Evolutionary conservation across 2,113 vertebrate species (phyloP), one percentile per base, ranked within the genome.

Genomic region (Carassius carassius): DNA sequence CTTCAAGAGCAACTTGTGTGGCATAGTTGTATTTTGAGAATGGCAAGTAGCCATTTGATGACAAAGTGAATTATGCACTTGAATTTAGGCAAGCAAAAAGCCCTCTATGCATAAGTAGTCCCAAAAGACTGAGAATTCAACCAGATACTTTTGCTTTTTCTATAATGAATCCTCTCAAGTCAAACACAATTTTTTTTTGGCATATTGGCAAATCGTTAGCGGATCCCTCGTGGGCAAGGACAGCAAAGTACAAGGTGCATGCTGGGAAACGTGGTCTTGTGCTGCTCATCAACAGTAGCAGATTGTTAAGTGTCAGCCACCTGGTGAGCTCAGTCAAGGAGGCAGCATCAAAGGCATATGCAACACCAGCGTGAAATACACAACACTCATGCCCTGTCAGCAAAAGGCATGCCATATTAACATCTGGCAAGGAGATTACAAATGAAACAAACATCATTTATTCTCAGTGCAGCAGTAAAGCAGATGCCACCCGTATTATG

Each of bases 241-340:
- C 77, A 60, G 13, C 83, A 29, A 75, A 90, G 85, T 87, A 89
- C 85, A 88, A 78, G 83, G 83, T 44, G 87, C 88, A 90, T 85
- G 89, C 88, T 90, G 90, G 87, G 89, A 90, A 87, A 86, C 5
- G 74, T 70, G 67, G 65, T 84, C 41, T 17, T 65, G 25, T 37
- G 32, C 82, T 23, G 35, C 58, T 83, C 72, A 83, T 75, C 70
- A 75, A 58, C 56, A 23, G 88, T 83, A 78, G 78, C 91, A 92
- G 90, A 92, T 91, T 92, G 91, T 91, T 87, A 91, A 90, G 90
- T 86, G 90, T 90, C 89, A 82, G 69, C 47, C 78, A 89, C 91
- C 91, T 78, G 90, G 84, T 86, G 91, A 3, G 87, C 7, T 2
- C 9, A 89, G 91, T 90, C 91, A 91, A 81, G 89, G 89, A 91